Evolutionary conservation across 2,113 vertebrate species (phyloP), one percentile per base, ranked within the genome.

Genomic region (Neolamprologus longior): DNA sequence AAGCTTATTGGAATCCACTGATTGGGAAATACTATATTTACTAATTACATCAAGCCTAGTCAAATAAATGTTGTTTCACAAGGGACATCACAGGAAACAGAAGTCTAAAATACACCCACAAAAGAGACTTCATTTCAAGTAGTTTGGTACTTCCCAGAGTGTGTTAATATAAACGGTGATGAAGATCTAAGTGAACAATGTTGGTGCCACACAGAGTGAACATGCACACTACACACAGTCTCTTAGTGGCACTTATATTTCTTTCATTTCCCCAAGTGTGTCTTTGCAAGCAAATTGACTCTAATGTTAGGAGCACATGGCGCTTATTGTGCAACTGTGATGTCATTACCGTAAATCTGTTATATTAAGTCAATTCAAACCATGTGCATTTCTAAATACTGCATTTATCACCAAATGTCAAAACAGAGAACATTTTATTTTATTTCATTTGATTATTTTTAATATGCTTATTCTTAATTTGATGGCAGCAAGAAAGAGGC

Each of bases 1-100:
- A 42, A 42, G 90, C 89, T 55, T 73, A 82, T 24, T 89, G 88
- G 37, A 91, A 90, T 54, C 83, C 82, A 31, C 31, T 42, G n/a
- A 6, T 71, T 24, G 12, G 35, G 12, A 9, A 42, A 42, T 14
- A 71, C n/a, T 42, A 21, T 4, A 6, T 26, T 6, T 73, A 45
- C 78, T 28, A 89, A 80, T 31, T 61, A 7, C 28, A 55, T 57
- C 76, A 12, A 21, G 19, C 14, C 79, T 7, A 73, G 54, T 76
- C 84, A 89, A 78, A 82, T 26, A 53, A 73, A 42, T 47, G 28
- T 6, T 19, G 15, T 63, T 57, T 61, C n/a, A 40, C 26, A 40
- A 31, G 57, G 37, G 87, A 80, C 40, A 13, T 47, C 31, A 66
- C 40, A 45, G 66, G 4, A 53, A 15, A 21, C 47, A 53, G 19